phyloP scores from a whole-genome alignment of 2,888 invertebrate species.

The Eulithis prunata region DNA sequence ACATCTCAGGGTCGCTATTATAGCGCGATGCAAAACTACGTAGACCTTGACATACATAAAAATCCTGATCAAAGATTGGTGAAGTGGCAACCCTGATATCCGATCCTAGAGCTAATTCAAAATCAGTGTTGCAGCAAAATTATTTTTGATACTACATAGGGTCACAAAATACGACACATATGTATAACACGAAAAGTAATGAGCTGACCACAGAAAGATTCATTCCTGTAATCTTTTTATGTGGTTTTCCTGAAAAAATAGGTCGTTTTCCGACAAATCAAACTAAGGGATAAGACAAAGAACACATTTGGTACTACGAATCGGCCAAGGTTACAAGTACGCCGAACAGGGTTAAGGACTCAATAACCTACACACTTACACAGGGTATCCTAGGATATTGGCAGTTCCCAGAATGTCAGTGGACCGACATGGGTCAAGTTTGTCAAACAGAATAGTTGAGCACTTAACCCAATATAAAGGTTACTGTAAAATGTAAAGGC shows the following conservation, averaged over 20 bases:
- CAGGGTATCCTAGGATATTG: constrained; percentile 19
- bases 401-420: constrained; percentile 22
- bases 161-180: no score
- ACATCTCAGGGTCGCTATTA: constrained; percentile 9
- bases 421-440: constrained; percentile 14
- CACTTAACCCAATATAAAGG: constrained; percentile 2
- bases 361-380: constrained; percentile 20
- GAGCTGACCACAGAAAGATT: no score
- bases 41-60: constrained; percentile 21
- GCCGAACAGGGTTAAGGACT: constrained; percentile 23
- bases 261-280: constrained; percentile 7
- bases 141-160: no score
- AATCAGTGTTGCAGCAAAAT: no score
- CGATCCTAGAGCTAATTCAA: neutral
- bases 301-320: constrained; percentile 11
- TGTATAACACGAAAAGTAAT: no score
- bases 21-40: constrained; percentile 10
- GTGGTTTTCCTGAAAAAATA: no score
- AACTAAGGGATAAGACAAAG: constrained; percentile 6
- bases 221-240: no score
- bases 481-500: constrained; percentile 31
- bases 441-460: constrained; percentile 10
- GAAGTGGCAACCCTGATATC: neutral
- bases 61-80: constrained; percentile 8
- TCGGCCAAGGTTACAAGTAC: constrained; percentile 19